Evolutionary conservation across 1,140 invertebrate species (phyloP).

Genomic region (Matsumurasca onukii): DNA sequence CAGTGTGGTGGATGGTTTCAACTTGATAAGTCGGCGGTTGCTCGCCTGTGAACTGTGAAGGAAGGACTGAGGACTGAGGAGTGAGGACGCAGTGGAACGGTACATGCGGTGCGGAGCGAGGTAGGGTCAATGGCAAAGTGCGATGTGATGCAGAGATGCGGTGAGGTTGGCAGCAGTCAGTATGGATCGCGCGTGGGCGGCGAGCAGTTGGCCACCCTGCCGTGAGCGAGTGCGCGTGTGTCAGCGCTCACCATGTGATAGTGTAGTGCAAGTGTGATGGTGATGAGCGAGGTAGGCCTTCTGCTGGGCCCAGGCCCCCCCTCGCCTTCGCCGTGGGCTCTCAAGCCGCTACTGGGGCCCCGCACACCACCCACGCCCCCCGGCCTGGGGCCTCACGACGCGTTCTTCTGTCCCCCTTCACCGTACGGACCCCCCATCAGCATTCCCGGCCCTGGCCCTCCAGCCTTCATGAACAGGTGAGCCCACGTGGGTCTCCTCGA

Average conservation of each 20-base stretch:
- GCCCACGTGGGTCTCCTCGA: neutral
- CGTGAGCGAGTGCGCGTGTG: too few relatives aligned
- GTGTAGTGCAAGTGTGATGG: neutral
- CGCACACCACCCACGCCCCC: slow-evolving; percentile 1
- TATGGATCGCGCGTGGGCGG: neutral
- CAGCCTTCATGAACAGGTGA: slow-evolving; percentile 31
- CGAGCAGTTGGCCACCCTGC: neutral
- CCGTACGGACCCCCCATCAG: slow-evolving; percentile 40
- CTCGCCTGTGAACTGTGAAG: too few relatives aligned
- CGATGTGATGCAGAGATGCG: neutral
- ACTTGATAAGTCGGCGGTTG: too few relatives aligned
- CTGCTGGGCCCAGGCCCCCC: neutral
- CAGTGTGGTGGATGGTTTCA: too few relatives aligned
- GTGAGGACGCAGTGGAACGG: too few relatives aligned
- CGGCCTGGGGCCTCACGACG: too few relatives aligned
- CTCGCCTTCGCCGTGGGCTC: neutral
- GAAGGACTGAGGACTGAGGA: too few relatives aligned
- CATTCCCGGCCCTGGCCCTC: slow-evolving; percentile 62
- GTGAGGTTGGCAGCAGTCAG: neutral
- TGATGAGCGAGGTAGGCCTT: neutral
- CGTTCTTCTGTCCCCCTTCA: too few relatives aligned
- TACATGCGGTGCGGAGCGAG: too few relatives aligned
- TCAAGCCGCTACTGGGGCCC: neutral
- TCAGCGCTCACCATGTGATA: neutral
- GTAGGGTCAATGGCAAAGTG: neutral